Conservation (phyloP, 2,797 vertebrate genomes). For the Danio jaintianensis region DNA sequence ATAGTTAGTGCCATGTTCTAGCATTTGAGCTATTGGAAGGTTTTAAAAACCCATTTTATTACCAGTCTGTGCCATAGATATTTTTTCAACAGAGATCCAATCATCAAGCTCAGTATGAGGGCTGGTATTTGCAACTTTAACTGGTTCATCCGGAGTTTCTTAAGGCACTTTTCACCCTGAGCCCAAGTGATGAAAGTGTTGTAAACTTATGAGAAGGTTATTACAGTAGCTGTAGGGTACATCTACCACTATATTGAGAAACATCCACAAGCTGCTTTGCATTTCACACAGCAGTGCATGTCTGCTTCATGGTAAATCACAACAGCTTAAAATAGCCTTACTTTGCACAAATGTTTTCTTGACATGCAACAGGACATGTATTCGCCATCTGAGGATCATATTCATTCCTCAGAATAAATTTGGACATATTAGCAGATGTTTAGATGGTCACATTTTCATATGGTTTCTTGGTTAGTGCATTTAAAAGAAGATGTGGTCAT, state of each 20-base stretch:
- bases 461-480: conserved; percentile 2
- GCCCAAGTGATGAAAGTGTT: background rate
- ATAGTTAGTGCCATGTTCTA: too few species aligned
- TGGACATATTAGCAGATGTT: background rate
- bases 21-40: too few species aligned
- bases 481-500: conserved; percentile 44
- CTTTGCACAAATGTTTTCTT: background rate
- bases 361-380: background rate
- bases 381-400: background rate
- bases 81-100: too few species aligned
- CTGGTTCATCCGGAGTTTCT: background rate
- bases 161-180: background rate
- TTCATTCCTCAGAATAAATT: background rate
- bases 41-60: too few species aligned
- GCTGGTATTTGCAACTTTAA: background rate
- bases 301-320: background rate
- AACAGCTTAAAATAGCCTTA: background rate
- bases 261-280: conserved; percentile 8
- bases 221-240: conserved; percentile 7
- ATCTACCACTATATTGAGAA: conserved; percentile 22
- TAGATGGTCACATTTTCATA: background rate
- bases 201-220: conserved; percentile 13
- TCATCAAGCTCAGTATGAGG: too few species aligned
- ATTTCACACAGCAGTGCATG: background rate
- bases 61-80: too few species aligned